phyloP scores from a whole-genome alignment of 2,797 vertebrate species.

The Crenuchus spilurus region DNA sequence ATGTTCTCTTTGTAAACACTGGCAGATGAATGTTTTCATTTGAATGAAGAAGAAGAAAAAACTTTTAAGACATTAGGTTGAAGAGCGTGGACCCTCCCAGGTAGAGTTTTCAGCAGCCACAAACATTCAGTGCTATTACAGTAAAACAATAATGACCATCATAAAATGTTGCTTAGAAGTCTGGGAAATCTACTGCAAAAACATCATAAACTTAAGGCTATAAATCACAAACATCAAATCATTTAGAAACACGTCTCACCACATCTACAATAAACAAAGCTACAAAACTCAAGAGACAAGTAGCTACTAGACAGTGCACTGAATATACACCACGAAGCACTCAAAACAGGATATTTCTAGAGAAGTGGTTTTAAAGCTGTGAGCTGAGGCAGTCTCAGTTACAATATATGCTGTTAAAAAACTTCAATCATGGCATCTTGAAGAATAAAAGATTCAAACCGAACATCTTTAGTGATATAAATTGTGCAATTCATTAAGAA shows the following conservation, averaged over 20 bases:
- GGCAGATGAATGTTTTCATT: constrained; percentile 27
- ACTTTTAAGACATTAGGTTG: constrained; percentile 2
- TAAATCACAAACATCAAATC: constrained; percentile 27
- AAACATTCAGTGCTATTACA: neutral
- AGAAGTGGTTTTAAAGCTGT: too few species aligned
- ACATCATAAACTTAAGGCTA: neutral
- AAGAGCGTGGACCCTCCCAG: neutral
- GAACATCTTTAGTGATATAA: too few species aligned
- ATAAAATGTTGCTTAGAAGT: constrained; percentile 17
- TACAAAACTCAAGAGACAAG: neutral
- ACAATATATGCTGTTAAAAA: too few species aligned
- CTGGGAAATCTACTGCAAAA: neutral
- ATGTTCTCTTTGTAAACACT: constrained; percentile 70
- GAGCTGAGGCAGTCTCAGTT: too few species aligned
- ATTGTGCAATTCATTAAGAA: too few species aligned
- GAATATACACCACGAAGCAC: neutral
- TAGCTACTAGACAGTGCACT: neutral
- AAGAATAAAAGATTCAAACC: too few species aligned
- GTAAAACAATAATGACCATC: constrained; percentile 19
- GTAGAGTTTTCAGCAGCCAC: neutral
- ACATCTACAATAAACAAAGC: constrained; percentile 9
- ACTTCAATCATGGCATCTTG: too few species aligned
- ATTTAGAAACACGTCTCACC: constrained; percentile 8
- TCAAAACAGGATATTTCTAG: neutral
- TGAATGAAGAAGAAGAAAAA: constrained; percentile 8